A percentile compares a stretch with the other conserved stretches of the same genome.
These are phyloP conservation scores for Echiichthys vipera DNA, from an alignment of 2,797 vertebrate species.

Conservation along the genomic window DNA sequence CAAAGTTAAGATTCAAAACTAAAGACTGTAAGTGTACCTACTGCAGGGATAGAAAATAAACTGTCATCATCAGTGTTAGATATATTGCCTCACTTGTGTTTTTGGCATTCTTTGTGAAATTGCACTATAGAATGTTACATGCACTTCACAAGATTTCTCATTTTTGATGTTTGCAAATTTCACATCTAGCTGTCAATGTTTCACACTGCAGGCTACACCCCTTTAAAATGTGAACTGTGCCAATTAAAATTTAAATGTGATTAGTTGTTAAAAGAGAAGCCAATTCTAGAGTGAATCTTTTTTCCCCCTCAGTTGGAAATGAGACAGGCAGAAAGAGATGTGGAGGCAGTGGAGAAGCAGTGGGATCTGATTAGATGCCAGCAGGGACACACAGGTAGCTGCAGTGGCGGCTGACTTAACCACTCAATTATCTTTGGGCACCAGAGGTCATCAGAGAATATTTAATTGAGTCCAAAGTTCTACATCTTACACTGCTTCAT, in stretches of 20 bases:
- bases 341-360: constrained; percentile 27
- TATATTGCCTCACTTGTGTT: background rate
- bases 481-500: constrained; percentile 53
- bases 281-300: constrained; percentile 12
- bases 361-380: constrained; percentile 55
- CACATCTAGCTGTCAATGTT: constrained; percentile 23
- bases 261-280: constrained; percentile 30
- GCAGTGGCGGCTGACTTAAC: constrained; percentile 47
- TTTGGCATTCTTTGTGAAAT: constrained; percentile 3
- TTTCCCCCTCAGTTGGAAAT: constrained; percentile 14
- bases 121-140: background rate
- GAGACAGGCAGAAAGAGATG: constrained; percentile 25
- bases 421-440: constrained; percentile 70
- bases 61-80: background rate
- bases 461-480: constrained; percentile 74
- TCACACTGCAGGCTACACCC: background rate
- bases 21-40: background rate
- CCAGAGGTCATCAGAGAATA: constrained; percentile 69
- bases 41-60: background rate
- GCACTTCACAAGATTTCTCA: background rate
- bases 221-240: constrained; percentile 11
- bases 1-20: background rate
- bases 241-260: constrained; percentile 53
- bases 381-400: constrained; percentile 63
- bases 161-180: constrained; percentile 16